Conservation (phyloP, 1,140 invertebrate genomes). For the Bombus sibiricus region DNA sequence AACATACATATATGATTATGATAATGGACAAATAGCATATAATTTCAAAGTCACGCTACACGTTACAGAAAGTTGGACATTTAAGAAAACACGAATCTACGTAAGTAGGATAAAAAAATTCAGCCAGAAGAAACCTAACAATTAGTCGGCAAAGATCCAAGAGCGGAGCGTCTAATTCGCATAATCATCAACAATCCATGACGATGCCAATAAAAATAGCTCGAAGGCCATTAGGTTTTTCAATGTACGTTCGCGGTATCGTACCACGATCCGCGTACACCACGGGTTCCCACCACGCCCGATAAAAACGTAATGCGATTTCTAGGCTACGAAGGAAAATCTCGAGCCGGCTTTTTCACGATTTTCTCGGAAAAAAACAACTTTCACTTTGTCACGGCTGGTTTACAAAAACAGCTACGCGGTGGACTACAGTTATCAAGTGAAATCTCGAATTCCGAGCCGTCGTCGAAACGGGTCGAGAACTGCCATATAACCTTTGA, state of each 20-base stretch:
- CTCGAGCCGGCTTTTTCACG: constrained; percentile 1
- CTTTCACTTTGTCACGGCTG: constrained; percentile 41
- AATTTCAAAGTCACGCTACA: background rate
- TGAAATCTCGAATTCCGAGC: constrained; percentile 24
- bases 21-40: background rate
- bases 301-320: background rate
- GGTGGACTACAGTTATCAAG: background rate
- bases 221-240: constrained; percentile 11
- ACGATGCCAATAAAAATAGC: constrained; percentile 14
- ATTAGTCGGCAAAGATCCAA: background rate
- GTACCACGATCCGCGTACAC: background rate
- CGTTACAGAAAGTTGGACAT: background rate
- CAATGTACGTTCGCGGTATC: background rate
- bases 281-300: background rate
- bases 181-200: background rate
- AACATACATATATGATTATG: too few relatives aligned
- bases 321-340: constrained; percentile 19
- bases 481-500: background rate
- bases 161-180: background rate
- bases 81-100: background rate
- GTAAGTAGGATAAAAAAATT: background rate
- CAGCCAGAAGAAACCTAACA: background rate
- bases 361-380: constrained; percentile 31
- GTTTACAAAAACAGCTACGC: constrained; percentile 6
- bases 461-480: background rate